Conservation (phyloP, 2,888 invertebrate genomes). For the Parascotia fuliginaria region DNA sequence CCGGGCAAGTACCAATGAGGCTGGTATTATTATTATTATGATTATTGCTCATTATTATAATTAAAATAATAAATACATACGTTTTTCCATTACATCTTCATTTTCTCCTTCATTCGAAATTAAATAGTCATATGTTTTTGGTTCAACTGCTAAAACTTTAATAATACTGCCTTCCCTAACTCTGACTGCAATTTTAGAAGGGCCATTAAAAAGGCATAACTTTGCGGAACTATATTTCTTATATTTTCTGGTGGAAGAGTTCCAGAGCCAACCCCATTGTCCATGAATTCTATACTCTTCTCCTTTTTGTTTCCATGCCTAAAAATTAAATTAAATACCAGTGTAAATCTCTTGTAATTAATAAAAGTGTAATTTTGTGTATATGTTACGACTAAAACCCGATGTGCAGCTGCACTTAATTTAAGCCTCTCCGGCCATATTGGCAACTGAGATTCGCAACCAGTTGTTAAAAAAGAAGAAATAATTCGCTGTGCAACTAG, state of each 20-base stretch:
- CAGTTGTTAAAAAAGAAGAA: too few species aligned
- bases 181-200: constrained; percentile 92
- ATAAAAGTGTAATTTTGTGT: too few species aligned
- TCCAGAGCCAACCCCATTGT: constrained; percentile 99
- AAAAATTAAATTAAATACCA: too few species aligned
- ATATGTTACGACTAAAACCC: too few species aligned
- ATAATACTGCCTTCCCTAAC: constrained; percentile 89
- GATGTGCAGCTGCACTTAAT: too few species aligned
- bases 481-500: too few species aligned
- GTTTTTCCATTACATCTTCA: constrained; percentile 74
- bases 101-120: constrained; percentile 83
- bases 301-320: constrained; percentile 98
- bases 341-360: too few species aligned
- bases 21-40: too few species aligned
- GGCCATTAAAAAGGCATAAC: constrained; percentile 80
- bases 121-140: constrained; percentile 90
- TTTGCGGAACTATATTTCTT: constrained; percentile 70
- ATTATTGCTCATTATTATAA: neutral
- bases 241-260: constrained; percentile 89
- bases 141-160: constrained; percentile 93
- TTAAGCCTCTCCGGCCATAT: too few species aligned
- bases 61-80: constrained; percentile 54
- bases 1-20: too few species aligned
- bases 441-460: too few species aligned
- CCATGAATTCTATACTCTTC: constrained; percentile 99